A percentile compares a stretch with the other conserved stretches of the same genome.
Evolutionary conservation across 30 jellyfish, hydroid and myxozoan species (phyloP).

Genomic region (Turritopsis rubra): DNA sequence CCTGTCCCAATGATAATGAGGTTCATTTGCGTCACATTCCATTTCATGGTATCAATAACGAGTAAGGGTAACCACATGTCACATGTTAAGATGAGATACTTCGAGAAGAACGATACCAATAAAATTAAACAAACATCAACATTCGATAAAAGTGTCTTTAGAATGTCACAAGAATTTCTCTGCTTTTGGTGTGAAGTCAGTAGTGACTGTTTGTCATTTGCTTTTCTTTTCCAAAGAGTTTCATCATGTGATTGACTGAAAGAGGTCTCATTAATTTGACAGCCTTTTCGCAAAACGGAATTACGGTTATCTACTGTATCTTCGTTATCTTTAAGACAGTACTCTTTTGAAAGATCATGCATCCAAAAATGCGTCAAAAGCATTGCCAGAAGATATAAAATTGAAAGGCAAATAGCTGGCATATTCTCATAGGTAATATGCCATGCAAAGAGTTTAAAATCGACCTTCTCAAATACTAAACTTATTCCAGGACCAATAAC

Average conservation of each 20-base stretch:
- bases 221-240: too few relatives aligned
- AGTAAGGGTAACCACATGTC: slow-evolving; percentile 22
- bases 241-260: too few relatives aligned
- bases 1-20: slow-evolving; percentile 1
- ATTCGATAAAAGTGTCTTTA: neutral
- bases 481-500: slow-evolving; percentile 29
- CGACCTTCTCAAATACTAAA: neutral
- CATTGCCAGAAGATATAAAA: neutral
- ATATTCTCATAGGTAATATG: slow-evolving; percentile 20
- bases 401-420: slow-evolving; percentile 30
- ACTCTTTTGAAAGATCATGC: slow-evolving; percentile 20
- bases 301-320: neutral
- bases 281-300: neutral
- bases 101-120: neutral
- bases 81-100: neutral
- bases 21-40: slow-evolving; percentile 5
- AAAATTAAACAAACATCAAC: neutral
- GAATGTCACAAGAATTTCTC: neutral
- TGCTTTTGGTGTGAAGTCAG: neutral
- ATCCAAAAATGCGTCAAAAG: neutral
- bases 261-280: too few relatives aligned
- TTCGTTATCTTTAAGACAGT: neutral
- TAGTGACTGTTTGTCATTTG: neutral
- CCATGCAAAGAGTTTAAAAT: slow-evolving; percentile 28
- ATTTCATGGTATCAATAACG: neutral